Base-by-base conservation (phyloP, 2,113 vertebrate species). In the Polyodon spathula region DNA sequence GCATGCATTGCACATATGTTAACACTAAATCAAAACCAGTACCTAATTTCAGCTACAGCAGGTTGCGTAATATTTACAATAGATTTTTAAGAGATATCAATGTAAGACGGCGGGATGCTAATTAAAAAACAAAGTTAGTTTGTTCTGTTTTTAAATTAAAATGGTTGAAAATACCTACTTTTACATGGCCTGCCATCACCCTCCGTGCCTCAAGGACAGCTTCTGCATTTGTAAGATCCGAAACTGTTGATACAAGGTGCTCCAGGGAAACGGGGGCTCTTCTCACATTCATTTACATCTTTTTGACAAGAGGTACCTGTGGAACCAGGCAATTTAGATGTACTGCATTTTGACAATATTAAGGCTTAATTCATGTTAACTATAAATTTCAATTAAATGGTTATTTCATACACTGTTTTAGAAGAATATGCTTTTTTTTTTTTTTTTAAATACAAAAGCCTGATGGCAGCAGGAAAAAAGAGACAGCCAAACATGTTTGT, bases 201-300 rank as follows among this genome's bases (percentile, higher is more conserved):
- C 72, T 71, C 56, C 81, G 73, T 86, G 69, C 83, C 80, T 44
- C 14, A 57, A 16, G 76, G 83, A 80, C 79, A 81, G 5, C 60
- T 74, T 43, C 80, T 76, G 16, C 86, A 89, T n/a, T 55, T 17
- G 51, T 77, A 89, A 6, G 78, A 88, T 66, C 88, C 83, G 39
- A 86, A 80, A 44, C 64, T 87, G 56, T 89, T 89, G 60, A 73
- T 46, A 68, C 80, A 87, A 64, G 51, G 71, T 42, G 78, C 79
- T 64, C 83, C 83, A 9, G 70, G 79, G 70, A 84, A 90, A 71
- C 88, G 90, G 4, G 73, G 75, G 1, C 37, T 71, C 58, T 72
- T 77, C 60, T 87, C 77, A 39, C 81, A 88, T 73, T 90, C 88
- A 1, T 90, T 82, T 61, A 82, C 61, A 60, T 91, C 82, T 67